Base-by-base conservation (phyloP, 2,888 invertebrate species). In the Cetonia aurata region DNA sequence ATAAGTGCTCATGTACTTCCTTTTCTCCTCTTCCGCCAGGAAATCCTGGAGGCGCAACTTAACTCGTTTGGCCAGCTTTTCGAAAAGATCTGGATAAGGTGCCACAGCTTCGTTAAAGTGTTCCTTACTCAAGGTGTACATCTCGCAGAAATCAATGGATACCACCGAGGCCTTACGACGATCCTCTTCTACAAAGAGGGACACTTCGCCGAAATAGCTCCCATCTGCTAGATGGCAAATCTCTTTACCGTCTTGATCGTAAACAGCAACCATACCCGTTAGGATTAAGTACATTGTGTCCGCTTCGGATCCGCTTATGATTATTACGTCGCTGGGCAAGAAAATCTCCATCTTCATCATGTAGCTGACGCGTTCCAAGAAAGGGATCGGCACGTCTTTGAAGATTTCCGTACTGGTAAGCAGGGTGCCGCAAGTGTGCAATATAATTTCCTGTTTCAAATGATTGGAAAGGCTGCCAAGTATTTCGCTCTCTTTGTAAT, bases 211-310 rank as follows among this genome's bases (percentile, higher is more conserved):
- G 73, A 87, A 87, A 74, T 85, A 81, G 4, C 82, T 80, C 6
- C 85, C 86, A 72, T 86, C 85, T 48, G 85, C 82, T 72, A 87
- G 78, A 75, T 87, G 86, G 68, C 86, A 85, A 3, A 86, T 84
- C 77, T 86, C 86, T 79, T 81, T 83, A 48, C 84, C 85, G 1
- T 72, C 72, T 9, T 73, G 74, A 6, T 84, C 83, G 67, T 85
- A 85, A 25, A 86, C 80, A 1, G 85, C 85, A 12, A 85, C 85
- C 1, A 85, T 84, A 6, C 86, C 86, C 4, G 81, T 80, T 50
- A 79, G 79, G 42, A 86, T 79, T 52, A 86, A 86, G 65, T 80
- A 85, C 72, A 86, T 78, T 6, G 81, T 74, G n/a, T 83, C 80
- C 0, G 84, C 83, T 0, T 71, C 70, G 0, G 79, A 78, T 1